Percentiles rank a stretch among this genome's conserved stretches.
These are phyloP conservation scores for Zygogramma bicolorata DNA, from an alignment of 2,888 invertebrate genomes.

Conservation along the genomic window DNA sequence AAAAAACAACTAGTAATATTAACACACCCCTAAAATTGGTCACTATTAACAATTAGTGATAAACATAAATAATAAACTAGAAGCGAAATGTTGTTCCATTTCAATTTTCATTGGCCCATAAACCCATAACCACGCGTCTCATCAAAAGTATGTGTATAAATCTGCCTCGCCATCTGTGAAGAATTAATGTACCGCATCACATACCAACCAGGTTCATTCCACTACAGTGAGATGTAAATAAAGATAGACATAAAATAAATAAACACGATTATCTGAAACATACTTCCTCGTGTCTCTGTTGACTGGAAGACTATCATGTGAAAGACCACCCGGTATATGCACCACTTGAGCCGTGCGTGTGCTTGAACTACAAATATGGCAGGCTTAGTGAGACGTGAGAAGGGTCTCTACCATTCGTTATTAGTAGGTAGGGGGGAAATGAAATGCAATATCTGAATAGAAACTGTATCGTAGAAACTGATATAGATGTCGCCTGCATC, in stretches of 20 bases:
- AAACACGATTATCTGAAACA: slow-evolving; percentile 2
- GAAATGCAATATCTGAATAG: slow-evolving; percentile 26
- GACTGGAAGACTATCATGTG: neutral
- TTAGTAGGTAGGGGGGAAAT: slow-evolving; percentile 28
- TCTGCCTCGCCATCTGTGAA: neutral
- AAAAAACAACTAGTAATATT: too few relatives aligned
- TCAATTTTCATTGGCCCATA: too few relatives aligned
- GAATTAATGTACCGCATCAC: neutral
- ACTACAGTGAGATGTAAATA: neutral
- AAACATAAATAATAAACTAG: too few relatives aligned
- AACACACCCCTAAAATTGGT: too few relatives aligned
- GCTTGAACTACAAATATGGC: neutral
- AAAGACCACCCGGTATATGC: neutral
- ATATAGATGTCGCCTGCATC: slow-evolving; percentile 40
- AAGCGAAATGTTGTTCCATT: too few relatives aligned
- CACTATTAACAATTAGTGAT: too few relatives aligned
- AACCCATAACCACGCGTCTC: too few relatives aligned
- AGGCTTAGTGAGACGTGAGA: neutral
- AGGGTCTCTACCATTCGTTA: neutral
- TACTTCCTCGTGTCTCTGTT: neutral
- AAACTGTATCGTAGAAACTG: slow-evolving; percentile 11
- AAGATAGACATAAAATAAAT: neutral
- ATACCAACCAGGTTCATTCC: neutral
- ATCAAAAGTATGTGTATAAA: neutral
- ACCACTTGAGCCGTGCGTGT: neutral